A percentile compares a stretch with the other conserved stretches of the same genome.
phyloP scores from a whole-genome alignment of 2,888 invertebrate species.

The Venustoraphidia nigricollis region DNA sequence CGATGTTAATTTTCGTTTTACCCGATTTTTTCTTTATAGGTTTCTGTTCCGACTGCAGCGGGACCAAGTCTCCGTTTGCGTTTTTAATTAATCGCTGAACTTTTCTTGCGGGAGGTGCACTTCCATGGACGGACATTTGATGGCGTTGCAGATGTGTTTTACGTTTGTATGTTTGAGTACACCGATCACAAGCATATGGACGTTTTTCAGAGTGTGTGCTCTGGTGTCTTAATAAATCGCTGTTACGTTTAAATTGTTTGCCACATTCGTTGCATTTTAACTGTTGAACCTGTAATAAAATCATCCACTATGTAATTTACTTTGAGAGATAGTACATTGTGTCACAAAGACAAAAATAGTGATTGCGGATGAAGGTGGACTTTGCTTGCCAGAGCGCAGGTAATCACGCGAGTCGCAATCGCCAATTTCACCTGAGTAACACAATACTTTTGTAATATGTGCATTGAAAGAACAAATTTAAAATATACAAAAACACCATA shows the following conservation, averaged over 20 bases:
- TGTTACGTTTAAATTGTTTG: constrained; percentile 24
- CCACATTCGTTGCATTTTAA: constrained; percentile 23
- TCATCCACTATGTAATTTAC: too few species aligned
- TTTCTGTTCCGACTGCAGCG: constrained; percentile 11
- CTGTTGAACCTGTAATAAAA: constrained; percentile 17
- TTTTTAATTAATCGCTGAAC: constrained; percentile 20
- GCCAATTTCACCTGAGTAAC: too few species aligned
- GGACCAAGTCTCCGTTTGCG: constrained; percentile 19
- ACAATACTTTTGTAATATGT: too few species aligned
- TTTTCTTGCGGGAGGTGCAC: constrained; percentile 18
- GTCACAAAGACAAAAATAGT: too few species aligned
- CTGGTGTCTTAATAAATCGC: constrained; percentile 22
- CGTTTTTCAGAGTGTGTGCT: constrained; percentile 22
- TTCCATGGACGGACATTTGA: constrained; percentile 21
- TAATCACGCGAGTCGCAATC: too few species aligned
- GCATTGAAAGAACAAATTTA: too few species aligned
- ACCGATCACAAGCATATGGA: constrained; percentile 22
- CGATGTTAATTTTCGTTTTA: background rate
- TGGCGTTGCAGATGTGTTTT: constrained; percentile 23
- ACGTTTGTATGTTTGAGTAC: constrained; percentile 22
- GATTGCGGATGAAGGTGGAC: too few species aligned
- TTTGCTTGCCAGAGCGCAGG: too few species aligned
- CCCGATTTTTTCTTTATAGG: constrained; percentile 6
- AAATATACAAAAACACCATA: too few species aligned
- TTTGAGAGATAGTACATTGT: too few species aligned